Evolutionary conservation across 2,113 vertebrate species (phyloP).

Genomic region (Addax nasomaculatus): DNA sequence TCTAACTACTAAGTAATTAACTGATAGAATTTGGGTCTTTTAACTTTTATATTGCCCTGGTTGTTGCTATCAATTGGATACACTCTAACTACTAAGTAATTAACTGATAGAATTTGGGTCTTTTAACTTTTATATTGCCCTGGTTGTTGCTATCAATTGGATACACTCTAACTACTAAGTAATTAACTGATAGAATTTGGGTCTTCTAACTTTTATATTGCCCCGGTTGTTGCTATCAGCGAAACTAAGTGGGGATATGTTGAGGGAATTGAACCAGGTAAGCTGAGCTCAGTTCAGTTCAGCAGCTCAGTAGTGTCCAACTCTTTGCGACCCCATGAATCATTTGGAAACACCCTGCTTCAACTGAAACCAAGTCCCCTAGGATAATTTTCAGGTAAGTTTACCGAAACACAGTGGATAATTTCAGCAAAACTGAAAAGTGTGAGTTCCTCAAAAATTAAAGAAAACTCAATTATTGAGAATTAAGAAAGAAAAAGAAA

Average conservation of each 20-base stretch:
- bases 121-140: neutral
- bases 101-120: neutral
- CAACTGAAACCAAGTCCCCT: neutral
- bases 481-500: neutral
- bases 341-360: neutral
- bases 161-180: neutral
- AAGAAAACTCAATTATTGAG: neutral
- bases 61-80: neutral
- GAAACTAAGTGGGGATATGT: neutral
- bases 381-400: neutral
- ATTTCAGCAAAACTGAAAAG: neutral
- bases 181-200: neutral
- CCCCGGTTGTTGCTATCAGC: neutral
- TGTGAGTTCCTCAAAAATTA: neutral
- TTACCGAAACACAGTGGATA: neutral
- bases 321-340: too few relatives aligned
- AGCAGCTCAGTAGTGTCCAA: too few relatives aligned
- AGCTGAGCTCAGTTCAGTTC: too few relatives aligned
- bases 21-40: neutral
- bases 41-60: too few relatives aligned
- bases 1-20: neutral
- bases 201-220: neutral
- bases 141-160: neutral
- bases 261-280: neutral
- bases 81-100: neutral